Base-by-base conservation (phyloP, 2,888 invertebrate genomes). In the Pandemis corylana region DNA sequence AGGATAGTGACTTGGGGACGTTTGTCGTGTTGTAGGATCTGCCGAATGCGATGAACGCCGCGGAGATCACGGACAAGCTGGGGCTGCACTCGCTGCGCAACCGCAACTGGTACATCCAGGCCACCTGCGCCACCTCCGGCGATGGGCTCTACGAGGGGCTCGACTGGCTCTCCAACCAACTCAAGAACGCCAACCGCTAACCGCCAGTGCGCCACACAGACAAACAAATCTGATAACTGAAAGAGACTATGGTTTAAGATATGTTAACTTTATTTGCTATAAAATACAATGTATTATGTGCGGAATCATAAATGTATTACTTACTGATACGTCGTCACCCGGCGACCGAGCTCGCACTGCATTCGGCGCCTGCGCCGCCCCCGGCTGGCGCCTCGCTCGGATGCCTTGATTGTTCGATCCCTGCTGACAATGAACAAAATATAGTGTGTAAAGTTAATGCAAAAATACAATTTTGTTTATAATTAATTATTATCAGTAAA, bases 41-140 rank as follows among this genome's bases (percentile, higher is more conserved):
- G 96, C 99, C 99, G 88, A 99, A 99, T 95, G 99, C 99, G 85
- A 99, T 99, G 99, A 99, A 99, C 94, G 99, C 99, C 81, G 99
- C 99, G 79, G 99, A 99, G 96, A 99, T 99, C 85, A 99, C 99
- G 86, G 99, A 99, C 95, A 99, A 99, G 96, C 96, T 99, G 91
- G 99, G 99, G 80, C 96, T 99, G 92, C 99, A 99, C 95, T 98
- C 98, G 89, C 96, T 99, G 94, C 97, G 99, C 94, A 99, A 99
- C 95, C 98, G 99, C 93, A 98, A 98, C 95, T 98, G 98, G 98
- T 98, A 98, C 95, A 98, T 98, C 90, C 98, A 98, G 95, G 98
- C 98, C 88, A 98, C 98, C 89, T 99, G 99, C 95, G 99, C 99
- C 95, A 99, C 99, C 83, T 98, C 98, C 90, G 99, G 99, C 82